Evolutionary conservation across 2,797 vertebrate genomes (phyloP).

Genomic region (Macropus fuliginosus): DNA sequence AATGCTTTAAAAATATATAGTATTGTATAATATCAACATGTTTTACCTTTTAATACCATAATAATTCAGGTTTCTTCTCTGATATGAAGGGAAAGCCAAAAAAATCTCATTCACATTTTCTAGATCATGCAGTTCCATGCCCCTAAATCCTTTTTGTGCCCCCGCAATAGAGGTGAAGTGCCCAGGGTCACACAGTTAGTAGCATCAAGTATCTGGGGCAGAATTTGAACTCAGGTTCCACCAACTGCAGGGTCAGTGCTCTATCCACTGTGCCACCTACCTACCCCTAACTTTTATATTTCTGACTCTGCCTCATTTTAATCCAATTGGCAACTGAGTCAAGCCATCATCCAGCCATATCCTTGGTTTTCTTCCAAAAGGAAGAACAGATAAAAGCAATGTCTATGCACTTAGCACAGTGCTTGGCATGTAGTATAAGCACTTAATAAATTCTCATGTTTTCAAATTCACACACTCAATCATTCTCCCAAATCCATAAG

Average conservation of each 20-base stretch:
- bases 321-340: neutral
- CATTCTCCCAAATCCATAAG: neutral
- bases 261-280: too few relatives aligned
- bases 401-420: neutral
- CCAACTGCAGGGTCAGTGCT: too few relatives aligned
- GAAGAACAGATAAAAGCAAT: neutral
- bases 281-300: too few relatives aligned
- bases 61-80: neutral
- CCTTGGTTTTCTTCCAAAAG: neutral
- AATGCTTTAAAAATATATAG: neutral
- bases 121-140: too few relatives aligned
- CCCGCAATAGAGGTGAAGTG: too few relatives aligned
- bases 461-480: neutral
- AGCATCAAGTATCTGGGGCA: too few relatives aligned
- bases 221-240: too few relatives aligned
- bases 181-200: too few relatives aligned
- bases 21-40: neutral
- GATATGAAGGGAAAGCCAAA: neutral
- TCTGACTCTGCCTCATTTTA: neutral
- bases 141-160: too few relatives aligned
- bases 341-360: neutral
- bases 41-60: neutral
- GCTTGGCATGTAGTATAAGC: neutral
- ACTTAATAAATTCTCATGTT: neutral
- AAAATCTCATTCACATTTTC: neutral